A percentile compares a stretch with the other conserved stretches of the same genome.
Evolutionary conservation across 2,888 invertebrate genomes (phyloP).

Genomic region (Drosophila lutescens): DNA sequence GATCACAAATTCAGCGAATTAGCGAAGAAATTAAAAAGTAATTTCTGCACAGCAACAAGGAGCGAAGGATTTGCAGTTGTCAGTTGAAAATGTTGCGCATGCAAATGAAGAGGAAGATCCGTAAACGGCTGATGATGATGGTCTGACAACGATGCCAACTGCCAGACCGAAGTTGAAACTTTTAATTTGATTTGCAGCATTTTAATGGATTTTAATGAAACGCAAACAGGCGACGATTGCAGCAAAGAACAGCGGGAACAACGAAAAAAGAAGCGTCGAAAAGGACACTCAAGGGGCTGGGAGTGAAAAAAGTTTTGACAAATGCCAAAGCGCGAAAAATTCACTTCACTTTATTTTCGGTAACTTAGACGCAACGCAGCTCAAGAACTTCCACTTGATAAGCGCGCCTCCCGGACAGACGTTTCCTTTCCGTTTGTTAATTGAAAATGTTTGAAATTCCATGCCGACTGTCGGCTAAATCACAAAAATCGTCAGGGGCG

Average conservation of each 20-base stretch:
- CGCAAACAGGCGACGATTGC: slow-evolving; percentile 74
- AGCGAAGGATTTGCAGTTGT: slow-evolving; percentile 69
- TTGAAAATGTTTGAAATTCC: slow-evolving; percentile 80
- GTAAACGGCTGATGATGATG: slow-evolving; percentile 59
- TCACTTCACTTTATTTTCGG: slow-evolving; percentile 70
- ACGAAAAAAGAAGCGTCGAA: slow-evolving; percentile 35
- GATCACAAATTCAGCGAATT: slow-evolving; percentile 57
- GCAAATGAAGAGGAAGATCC: slow-evolving; percentile 63
- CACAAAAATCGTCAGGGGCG: slow-evolving; percentile 10
- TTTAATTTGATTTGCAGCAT: slow-evolving; percentile 82
- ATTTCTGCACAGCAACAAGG: slow-evolving; percentile 55
- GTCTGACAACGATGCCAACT: slow-evolving; percentile 60
- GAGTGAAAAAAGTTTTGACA: slow-evolving; percentile 69
- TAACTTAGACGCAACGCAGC: slow-evolving; percentile 70
- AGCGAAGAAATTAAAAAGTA: slow-evolving; percentile 76
- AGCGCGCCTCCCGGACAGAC: slow-evolving; percentile 37
- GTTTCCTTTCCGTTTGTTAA: slow-evolving; percentile 54
- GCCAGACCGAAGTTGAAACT: slow-evolving; percentile 67
- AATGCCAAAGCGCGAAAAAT: slow-evolving; percentile 80
- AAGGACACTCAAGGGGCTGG: slow-evolving; percentile 68
- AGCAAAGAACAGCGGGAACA: not conserved
- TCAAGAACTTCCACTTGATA: slow-evolving; percentile 56
- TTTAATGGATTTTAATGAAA: slow-evolving; percentile 81
- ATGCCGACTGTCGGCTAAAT: slow-evolving; percentile 57
- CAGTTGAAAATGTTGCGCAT: slow-evolving; percentile 65